Evolutionary conservation across 2,113 vertebrate species (phyloP), one percentile per base, ranked within the genome.

Genomic region (Hepsetus odoe): DNA sequence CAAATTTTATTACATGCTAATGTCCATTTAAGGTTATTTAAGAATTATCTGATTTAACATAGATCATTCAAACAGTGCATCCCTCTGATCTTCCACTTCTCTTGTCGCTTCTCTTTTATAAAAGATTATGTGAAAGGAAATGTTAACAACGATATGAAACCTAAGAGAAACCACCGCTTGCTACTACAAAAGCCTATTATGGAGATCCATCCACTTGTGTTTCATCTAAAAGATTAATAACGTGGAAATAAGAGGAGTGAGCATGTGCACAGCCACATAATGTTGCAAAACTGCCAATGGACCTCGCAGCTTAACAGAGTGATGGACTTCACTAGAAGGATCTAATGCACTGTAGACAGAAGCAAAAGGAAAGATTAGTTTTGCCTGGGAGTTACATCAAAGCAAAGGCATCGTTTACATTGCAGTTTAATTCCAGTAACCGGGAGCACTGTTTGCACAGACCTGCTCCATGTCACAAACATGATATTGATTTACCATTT

Each of bases 401-500:
- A 79, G 76, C 11, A 26, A 14, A 79, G 38, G 42, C 80, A 24
- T 67, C 16, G 32, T 79, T 82, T 64, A 59, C 70, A 32, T 70
- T 68, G 67, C 51, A 12, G 64, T 61, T 49, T 77, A 75, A 72
- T 75, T 72, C 59, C 70, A 75, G 30, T 55, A 59, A 65, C 49
- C 20, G 18, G 4, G 2, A 59, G 22, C 20, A 20, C 59, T 79
- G 70, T 78, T 83, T 79, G 46, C 75, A 66, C 80, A 84, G 74
- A 82, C 28, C 67, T 35, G 53, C 56, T 46, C 72, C 30, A 46
- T 32, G 44, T 80, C 69, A 66, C 76, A 55, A 61, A 80, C 24
- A 38, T 26, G 18, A 82, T 74, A 80, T 85, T 82, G 72, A 67
- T 77, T 85, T 82, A 81, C 83, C 38, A 62, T 85, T 85, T 86